These are phyloP conservation scores for Peromyscus maniculatus DNA, from an alignment of 2,113 vertebrate species.

Conservation along the genomic window DNA sequence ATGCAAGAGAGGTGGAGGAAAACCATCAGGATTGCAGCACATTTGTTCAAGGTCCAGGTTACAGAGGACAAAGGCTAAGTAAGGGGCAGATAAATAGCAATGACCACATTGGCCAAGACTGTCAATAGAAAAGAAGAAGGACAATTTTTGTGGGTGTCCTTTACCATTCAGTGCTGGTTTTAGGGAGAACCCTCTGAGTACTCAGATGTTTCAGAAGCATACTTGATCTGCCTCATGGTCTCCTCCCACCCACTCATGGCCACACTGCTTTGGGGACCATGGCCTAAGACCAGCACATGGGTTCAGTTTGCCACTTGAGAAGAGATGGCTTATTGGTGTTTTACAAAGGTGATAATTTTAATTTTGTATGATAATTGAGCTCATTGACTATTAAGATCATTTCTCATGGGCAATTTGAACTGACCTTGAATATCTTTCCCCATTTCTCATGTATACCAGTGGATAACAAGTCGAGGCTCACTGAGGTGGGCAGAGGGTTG, in stretches of 20 bases:
- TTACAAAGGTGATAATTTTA: slow-evolving; percentile 1
- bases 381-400: slow-evolving; percentile 47
- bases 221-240: neutral
- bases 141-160: neutral
- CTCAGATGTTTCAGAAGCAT: neutral
- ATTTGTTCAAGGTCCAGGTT: neutral
- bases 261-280: neutral
- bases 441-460: neutral
- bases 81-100: neutral
- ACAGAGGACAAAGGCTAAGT: neutral
- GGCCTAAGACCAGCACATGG: neutral
- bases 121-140: neutral
- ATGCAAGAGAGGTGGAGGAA: neutral
- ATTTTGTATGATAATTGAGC: neutral
- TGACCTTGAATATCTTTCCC: slow-evolving; percentile 63
- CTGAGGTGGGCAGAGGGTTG: neutral
- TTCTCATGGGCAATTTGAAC: slow-evolving; percentile 54
- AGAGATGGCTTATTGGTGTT: neutral
- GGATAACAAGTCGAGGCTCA: neutral
- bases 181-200: neutral
- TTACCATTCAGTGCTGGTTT: neutral
- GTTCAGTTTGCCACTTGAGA: neutral
- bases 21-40: neutral
- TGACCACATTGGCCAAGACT: neutral
- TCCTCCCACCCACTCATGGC: neutral